These are phyloP conservation scores for Narcine bancroftii DNA, from an alignment of 2,113 vertebrate species.

Conservation along the genomic window DNA sequence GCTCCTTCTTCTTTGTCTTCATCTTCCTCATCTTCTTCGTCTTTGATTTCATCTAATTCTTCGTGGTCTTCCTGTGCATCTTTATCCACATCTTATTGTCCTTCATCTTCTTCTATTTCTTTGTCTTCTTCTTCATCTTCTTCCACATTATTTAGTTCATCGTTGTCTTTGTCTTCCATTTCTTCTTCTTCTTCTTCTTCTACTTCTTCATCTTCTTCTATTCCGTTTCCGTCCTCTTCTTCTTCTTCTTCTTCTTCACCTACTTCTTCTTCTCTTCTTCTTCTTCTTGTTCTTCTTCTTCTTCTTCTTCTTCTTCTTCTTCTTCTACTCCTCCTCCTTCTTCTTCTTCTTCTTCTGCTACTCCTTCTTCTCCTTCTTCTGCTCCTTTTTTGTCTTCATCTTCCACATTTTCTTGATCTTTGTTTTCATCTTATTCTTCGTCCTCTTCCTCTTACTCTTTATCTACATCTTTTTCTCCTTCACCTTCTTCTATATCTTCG, in stretches of 20 bases:
- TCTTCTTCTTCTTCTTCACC: not conserved
- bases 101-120: too few species aligned
- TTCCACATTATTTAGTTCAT: too few species aligned
- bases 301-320: not conserved
- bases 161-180: too few species aligned
- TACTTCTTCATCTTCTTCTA: not conserved
- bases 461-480: not conserved
- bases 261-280: too few species aligned
- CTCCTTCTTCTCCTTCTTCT: not conserved
- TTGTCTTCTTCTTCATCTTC: not conserved
- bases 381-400: too few species aligned
- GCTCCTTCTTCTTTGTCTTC: not conserved
- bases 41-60: too few species aligned
- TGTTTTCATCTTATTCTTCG: not conserved
- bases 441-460: not conserved
- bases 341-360: not conserved
- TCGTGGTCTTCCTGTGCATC: too few species aligned
- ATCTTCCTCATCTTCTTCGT: too few species aligned
- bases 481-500: not conserved
- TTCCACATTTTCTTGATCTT: too few species aligned
- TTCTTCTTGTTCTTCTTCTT: not conserved
- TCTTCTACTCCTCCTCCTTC: not conserved
- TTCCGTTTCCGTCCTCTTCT: not conserved
- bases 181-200: not conserved
- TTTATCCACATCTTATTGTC: too few species aligned